Base-by-base conservation (phyloP, 2,888 invertebrate species). In the Temnothorax rugatulus region DNA sequence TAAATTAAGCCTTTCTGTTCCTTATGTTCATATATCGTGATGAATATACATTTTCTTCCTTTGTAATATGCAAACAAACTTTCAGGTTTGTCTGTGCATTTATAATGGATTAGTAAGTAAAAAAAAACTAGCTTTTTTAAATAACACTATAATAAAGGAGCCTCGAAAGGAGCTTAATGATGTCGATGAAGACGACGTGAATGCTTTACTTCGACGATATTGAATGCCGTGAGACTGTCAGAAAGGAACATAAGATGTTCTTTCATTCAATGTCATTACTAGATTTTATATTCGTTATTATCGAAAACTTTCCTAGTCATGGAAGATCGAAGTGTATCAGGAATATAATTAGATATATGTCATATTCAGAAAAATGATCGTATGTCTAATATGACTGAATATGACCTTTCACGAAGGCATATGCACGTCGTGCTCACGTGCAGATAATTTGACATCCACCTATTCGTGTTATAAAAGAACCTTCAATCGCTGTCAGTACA, bases 1-100 rank as follows among this genome's bases (percentile, higher is more conserved):
- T 79, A 71, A 79, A 29, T 38, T 38, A 38, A 71, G n/a, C 15
- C 38, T 11, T 74, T 50, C 41, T 38, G 11, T 57, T 63, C 47
- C n/a, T 29, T 29, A 21, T 47, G 18, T 61, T 44, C 61, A 34
- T 34, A 34, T 34, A 29, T 54, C 41, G 5, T 15, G 18, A 41
- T 76, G 25, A 50, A 63, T 21, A 47, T n/a, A 13, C 44, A 50
- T 52, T 38, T 76, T 50, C 44, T 47, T 64, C 21, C 50, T 63
- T 75, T 75, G 57, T 57, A 73, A 13, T 15, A 18, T 18, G 29
- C 29, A 44, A 41, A n/a, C 29, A 29, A 41, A n/a, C 50, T 38
- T 52, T 29, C 25, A 41, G 0, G 13, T 13, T 52, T 8, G 4
- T 34, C 18, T 41, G 13, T 63, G 15, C 15, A 8, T 44, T 74